Evolutionary conservation across 2,888 invertebrate species (phyloP).

Genomic region (Morinoia aosen): DNA sequence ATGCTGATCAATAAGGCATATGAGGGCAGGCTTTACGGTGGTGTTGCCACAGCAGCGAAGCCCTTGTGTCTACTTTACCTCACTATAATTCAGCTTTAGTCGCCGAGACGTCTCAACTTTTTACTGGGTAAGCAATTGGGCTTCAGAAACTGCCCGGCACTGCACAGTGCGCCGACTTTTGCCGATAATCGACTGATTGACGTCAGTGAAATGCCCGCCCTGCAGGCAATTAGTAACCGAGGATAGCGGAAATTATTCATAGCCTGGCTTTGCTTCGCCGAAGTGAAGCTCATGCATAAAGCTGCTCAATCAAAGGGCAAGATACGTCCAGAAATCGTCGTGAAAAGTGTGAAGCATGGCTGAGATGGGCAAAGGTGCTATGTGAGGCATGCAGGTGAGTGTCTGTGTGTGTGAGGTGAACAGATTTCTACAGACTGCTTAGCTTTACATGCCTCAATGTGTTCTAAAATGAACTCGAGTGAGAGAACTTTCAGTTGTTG

Average conservation of each 20-base stretch:
- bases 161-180: neutral
- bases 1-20: neutral
- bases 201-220: constrained; percentile 3
- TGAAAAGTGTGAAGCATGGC: neutral
- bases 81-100: neutral
- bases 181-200: constrained; percentile 12
- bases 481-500: neutral
- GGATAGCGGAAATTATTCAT: constrained; percentile 12
- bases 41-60: constrained; percentile 10
- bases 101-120: constrained; percentile 3
- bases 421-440: neutral
- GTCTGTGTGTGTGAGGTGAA: neutral
- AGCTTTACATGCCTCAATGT: neutral
- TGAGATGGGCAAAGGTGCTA: neutral
- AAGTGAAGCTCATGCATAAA: constrained; percentile 16
- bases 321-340: neutral
- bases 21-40: neutral
- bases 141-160: neutral
- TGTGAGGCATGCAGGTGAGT: neutral
- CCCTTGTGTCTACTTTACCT: constrained; percentile 3
- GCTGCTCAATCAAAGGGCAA: constrained; percentile 9
- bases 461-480: neutral
- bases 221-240: constrained; percentile 3
- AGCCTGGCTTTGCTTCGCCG: constrained; percentile 3
- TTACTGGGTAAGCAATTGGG: neutral